Conservation (phyloP, 2,113 vertebrate genomes). For the Epinephelus fuscoguttatus region DNA sequence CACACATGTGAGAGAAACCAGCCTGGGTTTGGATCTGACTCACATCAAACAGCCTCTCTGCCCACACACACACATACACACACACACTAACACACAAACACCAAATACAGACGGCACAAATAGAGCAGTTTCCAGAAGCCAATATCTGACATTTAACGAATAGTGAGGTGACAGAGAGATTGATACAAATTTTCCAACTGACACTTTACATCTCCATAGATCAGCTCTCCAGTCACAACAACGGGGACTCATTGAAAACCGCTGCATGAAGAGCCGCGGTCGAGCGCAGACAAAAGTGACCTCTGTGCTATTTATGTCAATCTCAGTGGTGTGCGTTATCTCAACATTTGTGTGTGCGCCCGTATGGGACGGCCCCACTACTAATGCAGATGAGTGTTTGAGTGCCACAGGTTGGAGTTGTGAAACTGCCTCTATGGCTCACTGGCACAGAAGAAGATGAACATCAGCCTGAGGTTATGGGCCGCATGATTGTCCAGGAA, state of each 20-base stretch:
- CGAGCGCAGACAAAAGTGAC: not conserved
- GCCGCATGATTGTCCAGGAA: conserved; percentile 49
- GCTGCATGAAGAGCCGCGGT: not conserved
- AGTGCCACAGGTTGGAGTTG: conserved; percentile 65
- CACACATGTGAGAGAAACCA: conserved; percentile 87
- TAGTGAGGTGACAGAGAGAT: conserved; percentile 62
- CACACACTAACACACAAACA: conserved; percentile 65
- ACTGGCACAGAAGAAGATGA: conserved; percentile 23
- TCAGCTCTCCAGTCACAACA: conserved; percentile 53
- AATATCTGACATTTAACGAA: conserved; percentile 86
- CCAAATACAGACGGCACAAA: conserved; percentile 77
- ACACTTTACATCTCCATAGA: conserved; percentile 39
- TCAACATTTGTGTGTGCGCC: not conserved
- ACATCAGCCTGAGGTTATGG: not conserved
- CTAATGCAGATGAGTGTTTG: conserved; percentile 32
- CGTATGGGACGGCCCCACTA: conserved; percentile 58
- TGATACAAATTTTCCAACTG: conserved; percentile 48
- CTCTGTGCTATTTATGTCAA: not conserved
- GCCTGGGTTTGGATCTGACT: conserved; percentile 86
- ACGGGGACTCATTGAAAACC: conserved; percentile 22
- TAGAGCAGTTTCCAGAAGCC: conserved; percentile 79
- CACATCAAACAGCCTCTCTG: conserved; percentile 86
- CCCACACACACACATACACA: conserved; percentile 79
- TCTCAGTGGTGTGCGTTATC: conserved; percentile 5
- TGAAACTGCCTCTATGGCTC: conserved; percentile 58